Base-by-base conservation (phyloP, 64 coral and sea anemone genomes). In the Montipora capricornis region DNA sequence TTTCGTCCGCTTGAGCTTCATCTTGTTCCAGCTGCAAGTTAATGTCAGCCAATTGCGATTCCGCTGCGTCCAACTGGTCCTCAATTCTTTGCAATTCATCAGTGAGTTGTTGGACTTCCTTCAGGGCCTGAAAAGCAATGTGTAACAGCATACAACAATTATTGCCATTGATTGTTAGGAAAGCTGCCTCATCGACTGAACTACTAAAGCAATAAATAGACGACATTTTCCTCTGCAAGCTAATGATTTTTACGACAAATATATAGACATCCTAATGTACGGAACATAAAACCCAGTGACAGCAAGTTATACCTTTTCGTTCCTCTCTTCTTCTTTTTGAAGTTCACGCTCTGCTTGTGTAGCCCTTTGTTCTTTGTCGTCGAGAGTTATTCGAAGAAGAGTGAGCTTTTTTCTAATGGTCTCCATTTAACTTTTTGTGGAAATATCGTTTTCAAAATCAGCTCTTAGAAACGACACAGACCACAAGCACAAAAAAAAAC, bases 381-480 rank as follows among this genome's bases (percentile, higher is more conserved):
- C 73, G 73, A 97, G 95, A 6, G 6, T 74, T 8, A 51, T 37
- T 68, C 67, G 58, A 51, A 97, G 95, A 5, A 74, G 48, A 8
- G 76, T 77, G 78, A 97, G 76, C 89, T 97, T 97, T 85, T 97
- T 97, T 80, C 88, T 97, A 8, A 97, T 95, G 60, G 74, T 68
- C 5, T 97, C 96, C 96, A 97, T 97, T 92, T 97, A 92, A 13
- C 71, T 82, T 44, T 88, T 50, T 46, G 47, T 7, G 26, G 29
- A 17, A 19, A 47, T 10, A 69, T 8, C 16, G 37, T 47, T 69
- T 15, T 6, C 49, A 86, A 20, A 6, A 8, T 12, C 45, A 50
- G 66, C 64, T 83, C 10, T 26, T 26, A 37, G 22, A 26, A 46
- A 13, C 14, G 7, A 20, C 60, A 47, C 6, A 57, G 53, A 57